phyloP scores from a whole-genome alignment of 2,113 vertebrate species.

The Prunella himalayana region DNA sequence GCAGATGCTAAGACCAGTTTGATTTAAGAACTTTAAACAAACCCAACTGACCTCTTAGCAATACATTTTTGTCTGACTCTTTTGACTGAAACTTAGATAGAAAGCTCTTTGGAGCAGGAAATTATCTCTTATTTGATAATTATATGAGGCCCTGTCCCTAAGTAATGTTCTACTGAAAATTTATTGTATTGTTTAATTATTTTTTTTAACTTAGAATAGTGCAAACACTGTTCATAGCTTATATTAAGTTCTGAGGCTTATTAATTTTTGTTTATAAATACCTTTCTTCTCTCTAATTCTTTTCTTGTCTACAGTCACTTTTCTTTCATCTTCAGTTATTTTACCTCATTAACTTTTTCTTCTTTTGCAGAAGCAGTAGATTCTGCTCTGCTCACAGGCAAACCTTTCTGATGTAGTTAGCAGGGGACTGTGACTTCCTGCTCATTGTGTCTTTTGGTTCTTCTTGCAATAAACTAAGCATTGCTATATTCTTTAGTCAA shows the following conservation, averaged over 20 bases:
- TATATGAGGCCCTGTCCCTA: not conserved
- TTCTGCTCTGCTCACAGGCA: conserved; percentile 4
- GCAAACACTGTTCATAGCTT: not conserved
- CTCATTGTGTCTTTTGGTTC: not conserved
- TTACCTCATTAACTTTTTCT: not conserved
- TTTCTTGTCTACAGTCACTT: not conserved
- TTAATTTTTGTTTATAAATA: not conserved
- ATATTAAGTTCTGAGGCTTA: not conserved
- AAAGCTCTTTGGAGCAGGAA: not conserved
- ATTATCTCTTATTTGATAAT: not conserved
- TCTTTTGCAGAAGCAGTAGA: not conserved
- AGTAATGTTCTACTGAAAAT: not conserved
- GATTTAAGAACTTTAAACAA: not conserved
- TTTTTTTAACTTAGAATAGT: not conserved
- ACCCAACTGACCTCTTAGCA: not conserved
- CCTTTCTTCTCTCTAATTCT: not conserved
- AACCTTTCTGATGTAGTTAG: not conserved
- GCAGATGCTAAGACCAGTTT: not conserved
- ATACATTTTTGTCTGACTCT: not conserved
- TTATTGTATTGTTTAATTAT: not conserved
- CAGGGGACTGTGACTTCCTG: not conserved
- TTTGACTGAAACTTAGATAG: not conserved
- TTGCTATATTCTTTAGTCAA: not conserved
- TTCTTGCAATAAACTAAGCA: not conserved
- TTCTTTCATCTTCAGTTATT: not conserved